phyloP scores from a whole-genome alignment of 2,113 vertebrate genomes.

The Peucedramus taeniatus region DNA sequence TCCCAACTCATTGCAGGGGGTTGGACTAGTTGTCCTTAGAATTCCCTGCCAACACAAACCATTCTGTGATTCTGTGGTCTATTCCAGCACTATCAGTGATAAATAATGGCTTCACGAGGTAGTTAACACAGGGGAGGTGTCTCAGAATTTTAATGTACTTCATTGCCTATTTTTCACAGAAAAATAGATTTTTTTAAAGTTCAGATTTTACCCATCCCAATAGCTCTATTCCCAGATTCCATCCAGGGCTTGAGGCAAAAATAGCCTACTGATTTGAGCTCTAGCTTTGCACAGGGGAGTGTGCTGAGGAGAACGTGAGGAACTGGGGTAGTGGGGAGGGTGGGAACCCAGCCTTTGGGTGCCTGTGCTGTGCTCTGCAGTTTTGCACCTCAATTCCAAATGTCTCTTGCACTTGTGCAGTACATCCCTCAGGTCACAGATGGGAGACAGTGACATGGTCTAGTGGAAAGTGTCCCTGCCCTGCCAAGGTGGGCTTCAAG shows the following conservation, averaged over 20 bases:
- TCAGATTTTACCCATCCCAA: neutral
- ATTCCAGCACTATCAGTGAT: neutral
- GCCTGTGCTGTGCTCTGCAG: neutral
- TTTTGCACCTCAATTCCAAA: neutral
- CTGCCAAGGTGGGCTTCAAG: neutral
- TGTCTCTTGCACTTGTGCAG: neutral
- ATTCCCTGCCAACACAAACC: neutral
- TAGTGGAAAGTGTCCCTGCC: neutral
- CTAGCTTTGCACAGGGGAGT: neutral
- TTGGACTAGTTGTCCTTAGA: neutral
- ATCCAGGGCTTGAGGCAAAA: neutral
- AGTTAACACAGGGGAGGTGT: neutral
- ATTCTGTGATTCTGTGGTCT: neutral
- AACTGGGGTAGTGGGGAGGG: neutral
- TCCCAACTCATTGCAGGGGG: neutral
- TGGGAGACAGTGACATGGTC: neutral
- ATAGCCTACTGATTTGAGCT: neutral
- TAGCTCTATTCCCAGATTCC: neutral
- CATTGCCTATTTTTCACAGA: neutral
- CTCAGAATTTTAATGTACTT: neutral
- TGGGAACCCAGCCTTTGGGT: neutral
- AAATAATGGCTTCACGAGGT: rapidly evolving
- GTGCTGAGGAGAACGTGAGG: rapidly evolving
- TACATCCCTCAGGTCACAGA: rapidly evolving
- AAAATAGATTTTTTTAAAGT: neutral